Evolutionary conservation across 2,888 invertebrate genomes (phyloP), one percentile per base, ranked within the genome.

Genomic region (Drosophila conformis): DNA sequence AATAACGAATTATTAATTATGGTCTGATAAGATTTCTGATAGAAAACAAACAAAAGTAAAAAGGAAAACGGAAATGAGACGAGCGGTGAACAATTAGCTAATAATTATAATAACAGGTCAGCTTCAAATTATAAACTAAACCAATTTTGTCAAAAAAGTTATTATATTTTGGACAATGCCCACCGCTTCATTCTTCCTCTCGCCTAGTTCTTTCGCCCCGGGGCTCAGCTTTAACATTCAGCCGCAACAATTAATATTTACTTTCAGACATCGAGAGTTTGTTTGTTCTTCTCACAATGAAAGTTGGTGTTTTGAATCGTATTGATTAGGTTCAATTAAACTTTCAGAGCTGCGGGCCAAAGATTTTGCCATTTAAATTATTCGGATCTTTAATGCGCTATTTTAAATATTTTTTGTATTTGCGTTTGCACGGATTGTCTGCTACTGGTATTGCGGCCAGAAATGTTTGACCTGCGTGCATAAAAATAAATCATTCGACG

Each of bases 11-110:
- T 70, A 66, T 56, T 52, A 36, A 69, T 56, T 67, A 15, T 70
- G 61, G 58, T 51, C 71, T 73, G 76, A 74, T 80, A 75, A 68
- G 73, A 60, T 77, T 83, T 77, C 40, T 62, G 56, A 42, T 67
- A 57, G 60, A 79, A 81, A 70, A 71, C 87, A 81, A 80, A 54
- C 59, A 76, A 77, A 83, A 89, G 76, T 85, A 89, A 89, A 76
- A 89, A 83, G 73, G 79, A 76, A 84, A 78, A 18, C 33, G 21
- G 42, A 42, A 42, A 21, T 42, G 21, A 11, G 42, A 11, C 42
- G 46, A 46, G 27, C 64, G 15, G 31, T 25, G 21, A 53, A 68
- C 68, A 80, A 53, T 63, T 75, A 52, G 57, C 49, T 74, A 78
- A 76, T 65, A 10, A 61, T 6, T 13, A 27, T 42, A 27, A 58